A percentile compares a stretch with the other conserved stretches of the same genome.
phyloP scores from a whole-genome alignment of 2,797 vertebrate genomes.

The Phaenicophaeus curvirostris region DNA sequence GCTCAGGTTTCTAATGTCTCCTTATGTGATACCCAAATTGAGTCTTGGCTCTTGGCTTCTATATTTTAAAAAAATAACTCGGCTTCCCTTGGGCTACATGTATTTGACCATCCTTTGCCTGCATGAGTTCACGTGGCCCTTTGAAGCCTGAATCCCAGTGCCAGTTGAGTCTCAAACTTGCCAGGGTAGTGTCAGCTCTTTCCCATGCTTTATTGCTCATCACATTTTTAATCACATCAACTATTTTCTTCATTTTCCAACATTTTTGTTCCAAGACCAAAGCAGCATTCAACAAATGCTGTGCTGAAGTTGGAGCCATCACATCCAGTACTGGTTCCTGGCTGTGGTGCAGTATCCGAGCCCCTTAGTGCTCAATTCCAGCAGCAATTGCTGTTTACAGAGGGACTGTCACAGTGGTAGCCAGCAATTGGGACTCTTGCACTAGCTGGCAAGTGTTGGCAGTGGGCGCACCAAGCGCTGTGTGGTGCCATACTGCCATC shows the following conservation, averaged over 20 bases:
- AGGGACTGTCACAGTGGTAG: background rate
- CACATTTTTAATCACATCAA: background rate
- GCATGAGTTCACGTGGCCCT: background rate
- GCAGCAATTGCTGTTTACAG: background rate
- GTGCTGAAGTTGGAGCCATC: background rate
- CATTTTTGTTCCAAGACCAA: background rate
- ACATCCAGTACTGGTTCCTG: background rate
- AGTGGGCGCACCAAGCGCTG: background rate
- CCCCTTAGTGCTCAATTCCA: background rate
- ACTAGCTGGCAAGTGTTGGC: background rate
- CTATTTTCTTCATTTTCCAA: background rate
- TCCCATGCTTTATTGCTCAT: background rate
- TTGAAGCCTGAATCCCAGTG: background rate
- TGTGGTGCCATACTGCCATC: background rate
- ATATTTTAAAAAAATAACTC: background rate
- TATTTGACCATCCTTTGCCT: background rate
- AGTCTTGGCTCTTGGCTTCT: background rate
- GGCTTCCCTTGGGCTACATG: accelerated
- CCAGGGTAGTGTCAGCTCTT: background rate
- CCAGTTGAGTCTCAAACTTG: background rate
- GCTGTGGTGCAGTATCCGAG: background rate
- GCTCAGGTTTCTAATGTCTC: background rate
- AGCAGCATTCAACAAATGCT: background rate
- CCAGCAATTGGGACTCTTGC: background rate
- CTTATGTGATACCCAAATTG: background rate